These are phyloP conservation scores for Epizoanthus scotinus DNA, from an alignment of 92 coral and sea anemone species.

Conservation along the genomic window DNA sequence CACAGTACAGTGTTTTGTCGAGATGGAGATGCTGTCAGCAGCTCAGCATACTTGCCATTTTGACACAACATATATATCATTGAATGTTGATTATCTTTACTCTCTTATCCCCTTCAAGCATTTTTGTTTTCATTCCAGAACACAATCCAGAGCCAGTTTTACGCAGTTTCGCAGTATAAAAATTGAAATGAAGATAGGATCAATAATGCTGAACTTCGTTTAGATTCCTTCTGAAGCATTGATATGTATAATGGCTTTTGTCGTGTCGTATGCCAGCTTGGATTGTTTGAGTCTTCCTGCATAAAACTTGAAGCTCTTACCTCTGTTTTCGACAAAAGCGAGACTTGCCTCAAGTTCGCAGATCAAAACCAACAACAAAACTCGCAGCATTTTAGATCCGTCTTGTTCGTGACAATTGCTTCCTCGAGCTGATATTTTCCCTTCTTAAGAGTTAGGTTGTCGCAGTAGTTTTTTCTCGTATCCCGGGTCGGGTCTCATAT, in stretches of 20 bases:
- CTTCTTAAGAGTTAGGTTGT: not conserved
- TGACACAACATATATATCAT: too few species aligned
- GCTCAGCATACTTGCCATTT: too few species aligned
- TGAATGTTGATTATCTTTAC: too few species aligned
- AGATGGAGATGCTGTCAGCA: too few species aligned
- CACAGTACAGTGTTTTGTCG: too few species aligned
- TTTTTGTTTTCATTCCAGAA: too few species aligned
- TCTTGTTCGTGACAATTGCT: not conserved
- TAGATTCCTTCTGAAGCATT: not conserved
- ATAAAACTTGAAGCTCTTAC: slow-evolving; percentile 6
- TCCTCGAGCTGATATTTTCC: not conserved
- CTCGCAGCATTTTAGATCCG: not conserved
- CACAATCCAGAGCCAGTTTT: too few species aligned
- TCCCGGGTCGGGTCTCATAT: not conserved
- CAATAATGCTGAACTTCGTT: too few species aligned
- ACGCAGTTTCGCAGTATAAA: too few species aligned
- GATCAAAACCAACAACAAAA: not conserved
- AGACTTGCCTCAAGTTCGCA: not conserved
- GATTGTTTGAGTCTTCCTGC: not conserved
- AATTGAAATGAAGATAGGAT: too few species aligned
- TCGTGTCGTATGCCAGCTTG: not conserved
- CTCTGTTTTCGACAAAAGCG: slow-evolving; percentile 3
- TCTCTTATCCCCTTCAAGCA: too few species aligned
- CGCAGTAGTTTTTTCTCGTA: not conserved
- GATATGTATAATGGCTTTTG: not conserved